phyloP scores from a whole-genome alignment of 1,140 invertebrate species.

The Procambarus clarkii region DNA sequence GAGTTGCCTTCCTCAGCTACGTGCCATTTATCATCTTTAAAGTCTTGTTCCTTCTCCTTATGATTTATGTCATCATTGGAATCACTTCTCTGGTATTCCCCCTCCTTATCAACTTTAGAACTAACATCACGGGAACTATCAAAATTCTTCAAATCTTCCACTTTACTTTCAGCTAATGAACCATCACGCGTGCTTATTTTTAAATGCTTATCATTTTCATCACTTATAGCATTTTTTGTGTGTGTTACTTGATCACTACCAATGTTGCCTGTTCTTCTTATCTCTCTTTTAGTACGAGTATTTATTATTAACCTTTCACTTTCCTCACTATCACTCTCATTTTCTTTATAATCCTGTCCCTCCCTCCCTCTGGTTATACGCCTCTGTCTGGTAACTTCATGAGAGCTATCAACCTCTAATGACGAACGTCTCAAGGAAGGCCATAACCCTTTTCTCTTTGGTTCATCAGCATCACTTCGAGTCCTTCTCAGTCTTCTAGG shows the following conservation, averaged over 20 bases:
- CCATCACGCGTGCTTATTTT: neutral
- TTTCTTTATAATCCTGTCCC: neutral
- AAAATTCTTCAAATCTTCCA: neutral
- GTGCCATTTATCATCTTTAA: neutral
- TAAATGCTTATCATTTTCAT: conserved; percentile 19
- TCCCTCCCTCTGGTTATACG: conserved; percentile 7
- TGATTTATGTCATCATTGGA: neutral
- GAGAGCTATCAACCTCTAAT: conserved; percentile 24
- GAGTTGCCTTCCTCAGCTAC: neutral
- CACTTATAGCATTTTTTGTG: neutral
- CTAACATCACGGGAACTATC: neutral
- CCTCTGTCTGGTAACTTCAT: conserved; percentile 1
- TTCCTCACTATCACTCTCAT: conserved; percentile 40
- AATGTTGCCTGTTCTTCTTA: neutral
- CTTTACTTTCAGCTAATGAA: neutral
- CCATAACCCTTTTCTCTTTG: neutral
- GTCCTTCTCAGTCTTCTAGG: conserved; percentile 49
- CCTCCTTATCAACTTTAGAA: conserved; percentile 6
- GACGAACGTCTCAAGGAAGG: conserved; percentile 38
- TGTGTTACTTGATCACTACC: conserved; percentile 9
- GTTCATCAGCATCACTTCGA: conserved; percentile 53
- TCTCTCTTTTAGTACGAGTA: conserved; percentile 36
- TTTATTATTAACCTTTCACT: neutral
- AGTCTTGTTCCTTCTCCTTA: neutral
- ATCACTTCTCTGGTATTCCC: neutral